Conservation (phyloP, 1,140 invertebrate species). For the Drosophila repletoides region DNA sequence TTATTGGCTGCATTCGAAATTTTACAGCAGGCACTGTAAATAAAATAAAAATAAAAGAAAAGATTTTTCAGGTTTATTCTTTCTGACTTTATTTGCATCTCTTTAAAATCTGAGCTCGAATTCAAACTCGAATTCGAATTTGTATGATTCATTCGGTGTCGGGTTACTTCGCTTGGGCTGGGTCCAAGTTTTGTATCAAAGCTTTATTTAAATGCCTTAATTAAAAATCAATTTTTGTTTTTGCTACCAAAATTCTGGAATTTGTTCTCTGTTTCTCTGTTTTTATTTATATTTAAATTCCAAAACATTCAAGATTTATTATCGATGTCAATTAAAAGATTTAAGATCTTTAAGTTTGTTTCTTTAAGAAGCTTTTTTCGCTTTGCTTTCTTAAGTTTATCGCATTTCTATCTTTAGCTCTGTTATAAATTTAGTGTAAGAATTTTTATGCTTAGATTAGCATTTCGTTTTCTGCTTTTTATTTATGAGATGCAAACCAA, state of each 20-base stretch:
- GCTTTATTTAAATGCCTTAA: constrained; percentile 68
- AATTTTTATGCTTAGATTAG: no score
- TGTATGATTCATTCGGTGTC: constrained; percentile 59
- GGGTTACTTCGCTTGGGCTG: constrained; percentile 49
- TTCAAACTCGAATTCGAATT: constrained; percentile 50
- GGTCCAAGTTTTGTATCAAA: neutral
- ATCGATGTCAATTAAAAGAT: neutral
- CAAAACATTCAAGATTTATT: constrained; percentile 15
- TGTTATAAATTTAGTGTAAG: neutral
- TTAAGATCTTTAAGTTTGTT: neutral
- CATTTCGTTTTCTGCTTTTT: no score
- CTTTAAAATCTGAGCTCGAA: constrained; percentile 71
- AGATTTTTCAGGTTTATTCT: constrained; percentile 11
- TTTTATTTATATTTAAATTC: constrained; percentile 13
- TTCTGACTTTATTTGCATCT: constrained; percentile 27
- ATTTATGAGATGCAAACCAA: no score
- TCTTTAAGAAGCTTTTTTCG: neutral
- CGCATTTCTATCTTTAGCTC: neutral
- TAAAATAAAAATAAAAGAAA: constrained; percentile 24
- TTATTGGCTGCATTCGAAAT: constrained; percentile 77
- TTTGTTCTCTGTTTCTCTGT: constrained; percentile 19
- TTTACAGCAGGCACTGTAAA: constrained; percentile 48
- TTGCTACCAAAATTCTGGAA: constrained; percentile 69
- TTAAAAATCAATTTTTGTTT: constrained; percentile 74
- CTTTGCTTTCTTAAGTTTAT: constrained; percentile 1